These are phyloP conservation scores for Pyrgus malvae DNA, from an alignment of 2,888 invertebrate genomes.

Conservation along the genomic window DNA sequence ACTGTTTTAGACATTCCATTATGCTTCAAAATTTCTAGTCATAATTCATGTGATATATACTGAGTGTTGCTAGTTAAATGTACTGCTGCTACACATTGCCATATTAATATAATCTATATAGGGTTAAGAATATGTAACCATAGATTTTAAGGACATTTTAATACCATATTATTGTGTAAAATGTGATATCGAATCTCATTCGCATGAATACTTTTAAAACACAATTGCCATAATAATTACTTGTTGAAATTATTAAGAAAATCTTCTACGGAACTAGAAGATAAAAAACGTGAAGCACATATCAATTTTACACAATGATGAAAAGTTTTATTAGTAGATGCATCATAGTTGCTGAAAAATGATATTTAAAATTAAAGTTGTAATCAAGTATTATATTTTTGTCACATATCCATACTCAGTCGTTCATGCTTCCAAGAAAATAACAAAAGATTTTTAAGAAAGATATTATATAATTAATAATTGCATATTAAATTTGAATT, in stretches of 20 bases:
- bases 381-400: constrained; percentile 14
- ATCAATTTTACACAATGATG: constrained; percentile 18
- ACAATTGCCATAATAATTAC: no score
- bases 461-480: not conserved
- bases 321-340: constrained; percentile 14
- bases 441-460: not conserved
- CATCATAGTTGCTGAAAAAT: constrained; percentile 22
- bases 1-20: constrained; percentile 7
- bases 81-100: constrained; percentile 15
- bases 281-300: no score
- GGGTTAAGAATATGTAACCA: constrained; percentile 18
- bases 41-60: constrained; percentile 23
- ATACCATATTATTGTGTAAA: constrained; percentile 20
- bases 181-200: no score
- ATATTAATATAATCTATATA: constrained; percentile 19
- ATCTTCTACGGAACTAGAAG: no score
- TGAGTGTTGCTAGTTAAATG: constrained; percentile 9
- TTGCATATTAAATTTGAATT: not conserved
- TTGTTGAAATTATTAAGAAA: no score
- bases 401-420: constrained; percentile 16
- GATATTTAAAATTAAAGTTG: not conserved
- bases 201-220: no score
- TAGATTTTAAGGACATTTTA: constrained; percentile 21
- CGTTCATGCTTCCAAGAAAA: constrained; percentile 23
- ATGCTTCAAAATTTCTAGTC: constrained; percentile 18